Evolutionary conservation across 2,113 vertebrate genomes (phyloP).

Genomic region (Heliornis fulica): DNA sequence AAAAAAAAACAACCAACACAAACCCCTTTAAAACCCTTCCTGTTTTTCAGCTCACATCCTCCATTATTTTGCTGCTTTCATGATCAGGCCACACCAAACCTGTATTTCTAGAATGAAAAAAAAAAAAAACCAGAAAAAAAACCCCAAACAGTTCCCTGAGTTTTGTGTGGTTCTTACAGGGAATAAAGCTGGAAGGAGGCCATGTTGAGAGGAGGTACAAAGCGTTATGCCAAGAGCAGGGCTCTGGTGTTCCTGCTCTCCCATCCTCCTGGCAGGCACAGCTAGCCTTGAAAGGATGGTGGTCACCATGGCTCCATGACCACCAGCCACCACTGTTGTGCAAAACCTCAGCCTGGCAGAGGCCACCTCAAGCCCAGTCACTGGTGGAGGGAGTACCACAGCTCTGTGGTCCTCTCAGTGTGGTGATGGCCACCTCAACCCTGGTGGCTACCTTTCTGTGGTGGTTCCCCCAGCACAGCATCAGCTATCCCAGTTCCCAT

Average conservation of each 20-base stretch:
- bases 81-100: not conserved
- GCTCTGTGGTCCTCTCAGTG: too few relatives aligned
- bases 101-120: not conserved
- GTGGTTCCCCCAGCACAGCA: too few relatives aligned
- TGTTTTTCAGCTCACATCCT: not conserved
- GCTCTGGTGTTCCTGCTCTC: not conserved
- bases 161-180: not conserved
- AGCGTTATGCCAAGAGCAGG: not conserved
- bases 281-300: not conserved
- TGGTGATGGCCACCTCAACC: too few relatives aligned
- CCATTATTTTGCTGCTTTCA: not conserved
- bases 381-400: too few relatives aligned
- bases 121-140: not conserved
- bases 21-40: not conserved
- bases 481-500: too few relatives aligned
- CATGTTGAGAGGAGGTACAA: fast-evolving
- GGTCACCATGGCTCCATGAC: not conserved
- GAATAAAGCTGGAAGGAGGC: not conserved
- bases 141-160: too few relatives aligned
- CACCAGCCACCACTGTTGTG: too few relatives aligned
- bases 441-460: too few relatives aligned
- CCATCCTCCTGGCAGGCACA: not conserved
- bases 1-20: not conserved
- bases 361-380: not conserved
- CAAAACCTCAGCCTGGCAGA: not conserved